These are phyloP conservation scores for Phaethon lepturus DNA, from an alignment of 2,113 vertebrate genomes.

Conservation along the genomic window DNA sequence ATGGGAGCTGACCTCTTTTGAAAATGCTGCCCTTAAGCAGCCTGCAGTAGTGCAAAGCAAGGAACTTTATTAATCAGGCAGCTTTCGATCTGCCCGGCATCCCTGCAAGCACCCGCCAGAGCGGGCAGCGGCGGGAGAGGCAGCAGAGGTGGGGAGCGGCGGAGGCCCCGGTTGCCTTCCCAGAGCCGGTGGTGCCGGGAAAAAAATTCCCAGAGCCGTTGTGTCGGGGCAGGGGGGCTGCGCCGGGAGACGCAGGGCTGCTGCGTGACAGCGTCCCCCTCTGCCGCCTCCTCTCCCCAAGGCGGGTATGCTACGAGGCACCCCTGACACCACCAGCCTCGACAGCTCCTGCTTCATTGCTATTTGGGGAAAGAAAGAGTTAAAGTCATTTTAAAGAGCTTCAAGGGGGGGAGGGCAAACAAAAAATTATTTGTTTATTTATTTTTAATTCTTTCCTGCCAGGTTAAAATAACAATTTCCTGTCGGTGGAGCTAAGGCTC, in stretches of 20 bases:
- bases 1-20: conserved; percentile 64
- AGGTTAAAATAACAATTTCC: conserved; percentile 93
- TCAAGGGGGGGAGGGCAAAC: neutral
- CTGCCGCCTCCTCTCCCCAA: neutral
- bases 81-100: neutral
- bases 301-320: fast-evolving
- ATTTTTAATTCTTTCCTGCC: conserved; percentile 81
- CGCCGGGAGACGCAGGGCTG: fast-evolving
- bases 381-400: neutral
- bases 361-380: neutral
- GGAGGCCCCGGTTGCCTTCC: neutral
- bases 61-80: conserved; percentile 42
- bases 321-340: neutral
- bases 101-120: neutral
- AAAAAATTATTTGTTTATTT: conserved; percentile 32
- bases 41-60: conserved; percentile 39
- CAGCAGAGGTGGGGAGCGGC: neutral
- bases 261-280: neutral
- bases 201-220: too few relatives aligned
- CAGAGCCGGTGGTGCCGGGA: fast-evolving
- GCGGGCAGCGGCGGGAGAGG: neutral
- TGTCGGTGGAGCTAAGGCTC: conserved; percentile 76
- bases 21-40: conserved; percentile 61
- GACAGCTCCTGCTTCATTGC: neutral
- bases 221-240: neutral